These are phyloP conservation scores for Erynnis tages DNA, from an alignment of 2,888 invertebrate genomes.

Conservation along the genomic window DNA sequence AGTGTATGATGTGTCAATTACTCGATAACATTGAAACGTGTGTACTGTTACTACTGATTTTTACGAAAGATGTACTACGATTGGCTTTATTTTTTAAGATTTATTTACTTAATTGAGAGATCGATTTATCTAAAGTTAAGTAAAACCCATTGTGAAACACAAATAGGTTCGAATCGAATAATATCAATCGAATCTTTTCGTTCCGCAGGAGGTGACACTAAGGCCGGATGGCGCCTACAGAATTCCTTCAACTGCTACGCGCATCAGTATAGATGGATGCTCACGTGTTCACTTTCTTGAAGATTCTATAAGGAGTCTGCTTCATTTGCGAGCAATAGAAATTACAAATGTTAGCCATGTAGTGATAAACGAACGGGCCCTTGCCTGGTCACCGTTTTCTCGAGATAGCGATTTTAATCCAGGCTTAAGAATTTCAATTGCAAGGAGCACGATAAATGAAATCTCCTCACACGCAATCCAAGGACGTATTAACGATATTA, in stretches of 20 bases:
- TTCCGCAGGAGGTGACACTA: slow-evolving; percentile 81
- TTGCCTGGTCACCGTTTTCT: slow-evolving; percentile 81
- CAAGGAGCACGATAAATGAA: slow-evolving; percentile 75
- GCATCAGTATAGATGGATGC: slow-evolving; percentile 86
- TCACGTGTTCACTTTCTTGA: slow-evolving; percentile 80
- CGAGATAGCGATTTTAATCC: slow-evolving; percentile 85
- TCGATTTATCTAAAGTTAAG: no score
- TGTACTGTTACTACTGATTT: no score
- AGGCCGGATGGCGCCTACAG: slow-evolving; percentile 79
- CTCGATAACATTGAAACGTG: no score
- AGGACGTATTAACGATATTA: slow-evolving; percentile 86
- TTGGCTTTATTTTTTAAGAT: no score
- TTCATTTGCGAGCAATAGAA: slow-evolving; percentile 83
- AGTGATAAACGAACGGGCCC: slow-evolving; percentile 81
- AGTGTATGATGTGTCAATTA: no score
- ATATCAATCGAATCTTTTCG: background rate
- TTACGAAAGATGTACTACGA: no score
- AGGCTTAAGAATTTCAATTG: slow-evolving; percentile 76
- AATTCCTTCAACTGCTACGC: slow-evolving; percentile 75
- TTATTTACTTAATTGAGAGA: no score
- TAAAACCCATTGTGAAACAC: no score
- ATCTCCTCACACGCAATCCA: slow-evolving; percentile 84
- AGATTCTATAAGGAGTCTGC: slow-evolving; percentile 82
- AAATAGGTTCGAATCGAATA: background rate
- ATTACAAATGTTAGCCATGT: slow-evolving; percentile 84